phyloP scores from a whole-genome alignment of 2,113 vertebrate genomes.

The Mola mola region DNA sequence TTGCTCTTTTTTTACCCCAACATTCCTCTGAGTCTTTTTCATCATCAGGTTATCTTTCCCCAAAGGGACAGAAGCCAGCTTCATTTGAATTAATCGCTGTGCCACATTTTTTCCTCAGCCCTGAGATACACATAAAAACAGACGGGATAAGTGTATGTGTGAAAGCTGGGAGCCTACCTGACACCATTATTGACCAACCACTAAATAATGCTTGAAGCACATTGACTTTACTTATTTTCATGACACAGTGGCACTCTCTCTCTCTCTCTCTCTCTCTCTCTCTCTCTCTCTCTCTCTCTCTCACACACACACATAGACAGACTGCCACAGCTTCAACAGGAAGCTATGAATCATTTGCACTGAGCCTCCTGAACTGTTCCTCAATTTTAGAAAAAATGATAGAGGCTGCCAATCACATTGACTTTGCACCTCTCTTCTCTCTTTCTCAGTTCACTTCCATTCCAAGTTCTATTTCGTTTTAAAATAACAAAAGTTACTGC shows the following conservation, averaged over 20 bases:
- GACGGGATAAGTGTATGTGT: too few species aligned
- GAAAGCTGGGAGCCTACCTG: too few species aligned
- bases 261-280: neutral
- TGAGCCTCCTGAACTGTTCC: conserved; percentile 39
- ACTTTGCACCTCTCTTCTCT: neutral
- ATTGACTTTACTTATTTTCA: too few species aligned
- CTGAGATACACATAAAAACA: too few species aligned
- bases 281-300: conserved; percentile 35
- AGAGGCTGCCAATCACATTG: conserved; percentile 19
- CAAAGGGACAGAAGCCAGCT: too few species aligned
- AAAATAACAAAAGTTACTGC: neutral
- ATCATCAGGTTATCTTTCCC: too few species aligned
- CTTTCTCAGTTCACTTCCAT: neutral
- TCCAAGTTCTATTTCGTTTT: neutral
- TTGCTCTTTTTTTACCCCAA: too few species aligned
- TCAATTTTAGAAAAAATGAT: conserved; percentile 21
- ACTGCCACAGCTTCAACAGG: conserved; percentile 35
- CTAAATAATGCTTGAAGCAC: too few species aligned
- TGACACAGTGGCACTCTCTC: neutral
- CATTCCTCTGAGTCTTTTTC: too few species aligned
- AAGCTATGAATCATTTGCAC: conserved; percentile 72
- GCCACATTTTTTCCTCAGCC: too few species aligned
- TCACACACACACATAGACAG: conserved; percentile 21
- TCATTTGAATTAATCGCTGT: too few species aligned
- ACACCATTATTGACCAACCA: too few species aligned